A percentile compares a stretch with the other conserved stretches of the same genome.
phyloP scores from a whole-genome alignment of 2,113 vertebrate genomes.

The Numenius arquata region DNA sequence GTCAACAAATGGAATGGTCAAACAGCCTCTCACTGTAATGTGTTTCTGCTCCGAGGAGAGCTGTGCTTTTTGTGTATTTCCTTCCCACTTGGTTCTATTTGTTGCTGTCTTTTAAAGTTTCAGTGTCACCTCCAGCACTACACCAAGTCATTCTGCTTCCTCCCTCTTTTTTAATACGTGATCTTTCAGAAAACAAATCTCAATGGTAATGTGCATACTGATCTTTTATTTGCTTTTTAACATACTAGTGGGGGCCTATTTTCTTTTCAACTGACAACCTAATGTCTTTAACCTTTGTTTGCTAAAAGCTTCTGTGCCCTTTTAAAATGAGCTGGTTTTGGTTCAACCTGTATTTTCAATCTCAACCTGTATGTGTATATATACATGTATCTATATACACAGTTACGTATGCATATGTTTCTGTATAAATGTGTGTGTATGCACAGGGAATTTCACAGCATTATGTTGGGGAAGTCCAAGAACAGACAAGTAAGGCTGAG shows the following conservation, averaged over 20 bases:
- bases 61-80: background rate
- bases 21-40: background rate
- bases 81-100: background rate
- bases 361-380: background rate
- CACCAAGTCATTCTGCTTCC: background rate
- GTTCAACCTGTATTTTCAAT: background rate
- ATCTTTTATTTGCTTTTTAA: background rate
- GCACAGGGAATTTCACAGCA: background rate
- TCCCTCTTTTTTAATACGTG: background rate
- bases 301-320: background rate
- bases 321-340: background rate
- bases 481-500: background rate
- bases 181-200: background rate
- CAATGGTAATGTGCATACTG: background rate
- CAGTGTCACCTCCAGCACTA: background rate
- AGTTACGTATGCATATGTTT: fast-evolving
- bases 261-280: background rate
- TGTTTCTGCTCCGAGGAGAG: background rate
- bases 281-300: background rate
- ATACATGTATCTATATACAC: too few relatives aligned
- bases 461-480: background rate
- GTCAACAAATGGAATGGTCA: background rate
- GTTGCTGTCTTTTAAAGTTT: background rate
- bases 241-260: background rate
- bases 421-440: background rate